phyloP scores from a whole-genome alignment of 2,113 vertebrate species.

The Myrmecophaga tridactyla region DNA sequence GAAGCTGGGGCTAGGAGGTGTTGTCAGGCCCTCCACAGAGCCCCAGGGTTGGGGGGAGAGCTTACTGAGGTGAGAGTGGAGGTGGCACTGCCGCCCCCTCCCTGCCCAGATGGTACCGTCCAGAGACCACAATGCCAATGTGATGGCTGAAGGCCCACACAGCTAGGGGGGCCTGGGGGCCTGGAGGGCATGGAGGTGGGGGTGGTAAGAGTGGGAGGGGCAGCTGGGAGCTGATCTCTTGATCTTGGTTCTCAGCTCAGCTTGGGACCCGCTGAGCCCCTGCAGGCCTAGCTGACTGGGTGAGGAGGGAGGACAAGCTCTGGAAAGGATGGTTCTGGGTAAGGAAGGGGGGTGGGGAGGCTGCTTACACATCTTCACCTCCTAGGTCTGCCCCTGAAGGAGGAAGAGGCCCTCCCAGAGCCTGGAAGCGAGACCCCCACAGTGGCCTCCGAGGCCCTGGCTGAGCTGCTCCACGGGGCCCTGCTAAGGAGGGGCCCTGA shows the following conservation, averaged over 20 bases:
- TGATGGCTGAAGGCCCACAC: background rate
- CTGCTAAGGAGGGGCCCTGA: slow-evolving; percentile 89
- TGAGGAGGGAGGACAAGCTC: background rate
- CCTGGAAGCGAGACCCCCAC: slow-evolving; percentile 72
- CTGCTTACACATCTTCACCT: slow-evolving; percentile 44
- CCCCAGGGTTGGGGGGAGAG: background rate
- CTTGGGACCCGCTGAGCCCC: background rate
- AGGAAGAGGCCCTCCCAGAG: slow-evolving; percentile 68
- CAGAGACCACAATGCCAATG: background rate
- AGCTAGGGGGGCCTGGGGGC: background rate
- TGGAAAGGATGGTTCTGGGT: background rate
- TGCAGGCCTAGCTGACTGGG: background rate
- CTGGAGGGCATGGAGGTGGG: background rate
- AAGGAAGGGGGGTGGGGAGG: background rate
- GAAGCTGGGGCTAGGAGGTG: slow-evolving; percentile 45
- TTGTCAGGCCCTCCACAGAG: slow-evolving; percentile 40
- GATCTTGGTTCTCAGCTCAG: slow-evolving; percentile 56
- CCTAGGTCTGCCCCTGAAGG: slow-evolving; percentile 86
- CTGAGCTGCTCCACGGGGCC: slow-evolving; percentile 88
- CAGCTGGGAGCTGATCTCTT: background rate
- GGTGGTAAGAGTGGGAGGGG: background rate
- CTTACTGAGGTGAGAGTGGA: background rate
- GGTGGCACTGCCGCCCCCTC: background rate
- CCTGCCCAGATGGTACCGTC: background rate
- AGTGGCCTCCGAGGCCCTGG: slow-evolving; percentile 77